Base-by-base conservation (phyloP, 2,888 invertebrate genomes). In the Heliconius sara region DNA sequence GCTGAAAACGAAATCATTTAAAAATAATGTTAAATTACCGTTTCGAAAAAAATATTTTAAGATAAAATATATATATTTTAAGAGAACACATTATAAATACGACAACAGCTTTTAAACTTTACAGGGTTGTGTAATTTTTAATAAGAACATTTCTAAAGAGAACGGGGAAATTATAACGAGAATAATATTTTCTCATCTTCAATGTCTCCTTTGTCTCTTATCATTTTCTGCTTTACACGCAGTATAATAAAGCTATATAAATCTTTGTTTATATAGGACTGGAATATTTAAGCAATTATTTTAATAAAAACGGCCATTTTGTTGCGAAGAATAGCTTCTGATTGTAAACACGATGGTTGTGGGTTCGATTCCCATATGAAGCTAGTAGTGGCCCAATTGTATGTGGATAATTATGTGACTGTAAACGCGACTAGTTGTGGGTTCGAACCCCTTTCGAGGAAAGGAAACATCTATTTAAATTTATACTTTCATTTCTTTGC, bases 91-190 rank as follows among this genome's bases (percentile, higher is more conserved):
- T 70, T 25, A 25, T 43, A 70, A 70, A n/a, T 43, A 43, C 12
- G 34, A n/a, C 9, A 63, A 47, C 30, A 25, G 74, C 52, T 78
- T 66, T 52, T 77, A 70, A 70, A 78, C 77, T 74, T 68, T 68
- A 47, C 68, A 47, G 66, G 57, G 65, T 74, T 34, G 25, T 65
- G 60, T 66, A 80, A 78, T 75, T 80, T 80, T 78, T 78, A 78
- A 80, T 80, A 80, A 65, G 43, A 12, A 63, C 39, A 73, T 67
- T 80, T 77, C 76, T 57, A n/a, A 34, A 57, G 76, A 70, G 43
- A 7, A 47, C 34, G n/a, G 13, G n/a, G 76, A 67, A 67, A 57
- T 63, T 57, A 68, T 76, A 30, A 76, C 3, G 67, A 57, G 67
- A 76, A 76, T 76, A 67, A 52, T 47, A 57, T 76, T 68, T 57